phyloP scores from a whole-genome alignment of 2,113 vertebrate genomes.

The Grantiella picta region DNA sequence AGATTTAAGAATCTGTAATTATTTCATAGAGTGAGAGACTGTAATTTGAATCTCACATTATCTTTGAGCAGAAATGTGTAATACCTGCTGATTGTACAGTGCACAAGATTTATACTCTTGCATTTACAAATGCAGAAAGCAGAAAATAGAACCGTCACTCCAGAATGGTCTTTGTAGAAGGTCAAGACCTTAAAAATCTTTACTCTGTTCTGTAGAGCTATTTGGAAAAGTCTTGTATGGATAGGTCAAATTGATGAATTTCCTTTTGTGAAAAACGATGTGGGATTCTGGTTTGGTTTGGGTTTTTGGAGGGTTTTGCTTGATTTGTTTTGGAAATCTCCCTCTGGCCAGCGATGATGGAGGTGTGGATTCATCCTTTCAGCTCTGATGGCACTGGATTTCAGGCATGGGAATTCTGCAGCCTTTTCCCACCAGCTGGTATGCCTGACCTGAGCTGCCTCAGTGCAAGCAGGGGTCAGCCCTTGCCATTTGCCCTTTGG shows the following conservation, averaged over 20 bases:
- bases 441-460: rapidly evolving
- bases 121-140: neutral
- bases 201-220: neutral
- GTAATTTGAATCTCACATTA: neutral
- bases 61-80: neutral
- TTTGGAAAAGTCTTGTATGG: neutral
- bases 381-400: neutral
- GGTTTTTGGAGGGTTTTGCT: neutral
- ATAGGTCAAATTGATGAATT: neutral
- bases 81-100: neutral
- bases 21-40: neutral
- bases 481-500: neutral
- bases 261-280: neutral
- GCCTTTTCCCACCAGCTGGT: neutral
- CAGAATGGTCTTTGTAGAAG: neutral
- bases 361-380: neutral
- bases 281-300: neutral
- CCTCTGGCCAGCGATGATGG: neutral
- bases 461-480: neutral
- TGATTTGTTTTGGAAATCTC: neutral
- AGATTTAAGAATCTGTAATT: neutral
- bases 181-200: neutral
- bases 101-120: neutral
- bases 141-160: neutral
- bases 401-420: neutral